Percentiles rank a stretch among this genome's conserved stretches.
These are phyloP conservation scores for Castor canadensis DNA, from an alignment of 2,113 vertebrate species.

Conservation along the genomic window DNA sequence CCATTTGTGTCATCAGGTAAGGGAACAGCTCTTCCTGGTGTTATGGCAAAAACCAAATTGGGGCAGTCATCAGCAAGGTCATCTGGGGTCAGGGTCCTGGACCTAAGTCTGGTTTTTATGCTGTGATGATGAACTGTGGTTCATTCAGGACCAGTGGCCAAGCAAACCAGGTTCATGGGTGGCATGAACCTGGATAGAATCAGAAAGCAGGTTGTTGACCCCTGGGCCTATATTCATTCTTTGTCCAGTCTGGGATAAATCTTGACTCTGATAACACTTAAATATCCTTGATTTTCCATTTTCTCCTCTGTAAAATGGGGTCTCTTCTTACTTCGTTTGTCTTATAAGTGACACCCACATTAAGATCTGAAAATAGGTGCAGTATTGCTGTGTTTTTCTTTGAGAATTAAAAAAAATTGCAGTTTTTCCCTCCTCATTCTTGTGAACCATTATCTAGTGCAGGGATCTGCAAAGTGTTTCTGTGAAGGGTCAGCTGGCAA, in stretches of 20 bases:
- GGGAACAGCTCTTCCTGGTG: neutral
- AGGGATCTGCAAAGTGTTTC: neutral
- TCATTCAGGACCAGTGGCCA: neutral
- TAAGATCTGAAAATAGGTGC: neutral
- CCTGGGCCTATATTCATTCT: accelerated
- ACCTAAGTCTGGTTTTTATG: neutral
- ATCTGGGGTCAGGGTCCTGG: neutral
- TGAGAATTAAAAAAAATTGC: neutral
- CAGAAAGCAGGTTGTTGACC: neutral
- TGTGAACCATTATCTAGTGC: neutral
- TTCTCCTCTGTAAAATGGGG: neutral
- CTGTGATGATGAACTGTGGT: neutral
- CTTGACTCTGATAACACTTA: neutral
- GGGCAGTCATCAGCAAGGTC: neutral
- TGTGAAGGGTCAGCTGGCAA: neutral
- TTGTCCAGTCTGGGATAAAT: neutral
- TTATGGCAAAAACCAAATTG: neutral
- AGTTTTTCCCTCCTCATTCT: neutral
- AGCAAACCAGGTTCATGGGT: neutral
- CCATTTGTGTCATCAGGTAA: neutral
- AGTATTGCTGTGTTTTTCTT: neutral
- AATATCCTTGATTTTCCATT: neutral
- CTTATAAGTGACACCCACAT: neutral
- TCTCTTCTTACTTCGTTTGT: slow-evolving; percentile 11
- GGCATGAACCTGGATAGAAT: neutral